phyloP scores from a whole-genome alignment of 2,797 vertebrate genomes.

The Oryzias dopingdopingensis region DNA sequence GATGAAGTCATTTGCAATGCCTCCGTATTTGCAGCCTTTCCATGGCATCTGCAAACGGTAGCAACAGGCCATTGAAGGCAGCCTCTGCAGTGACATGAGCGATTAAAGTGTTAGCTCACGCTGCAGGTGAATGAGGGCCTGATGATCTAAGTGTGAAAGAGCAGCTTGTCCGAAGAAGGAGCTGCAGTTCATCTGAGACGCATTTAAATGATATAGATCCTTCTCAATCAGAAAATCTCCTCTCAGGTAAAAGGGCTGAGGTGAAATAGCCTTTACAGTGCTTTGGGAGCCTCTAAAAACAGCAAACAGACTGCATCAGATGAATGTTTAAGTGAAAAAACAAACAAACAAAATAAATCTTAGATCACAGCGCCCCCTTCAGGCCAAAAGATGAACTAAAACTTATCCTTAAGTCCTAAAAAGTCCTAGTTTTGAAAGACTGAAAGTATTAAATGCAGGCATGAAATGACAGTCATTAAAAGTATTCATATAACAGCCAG shows the following conservation, averaged over 20 bases:
- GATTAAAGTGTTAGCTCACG: conserved; percentile 66
- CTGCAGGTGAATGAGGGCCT: conserved; percentile 38
- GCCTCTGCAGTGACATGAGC: conserved; percentile 53
- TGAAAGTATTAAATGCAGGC: conserved; percentile 3
- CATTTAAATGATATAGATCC: too few relatives aligned
- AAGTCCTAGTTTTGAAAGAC: neutral
- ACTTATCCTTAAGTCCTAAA: neutral
- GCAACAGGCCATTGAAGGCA: conserved; percentile 66
- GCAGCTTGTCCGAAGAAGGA: neutral
- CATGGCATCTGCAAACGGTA: conserved; percentile 47
- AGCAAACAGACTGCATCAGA: too few relatives aligned
- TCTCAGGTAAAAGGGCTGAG: neutral
- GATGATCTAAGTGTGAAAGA: conserved; percentile 32
- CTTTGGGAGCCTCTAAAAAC: too few relatives aligned
- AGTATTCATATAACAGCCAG: too few relatives aligned
- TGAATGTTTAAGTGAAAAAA: neutral
- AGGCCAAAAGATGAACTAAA: conserved; percentile 21
- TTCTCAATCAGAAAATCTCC: too few relatives aligned
- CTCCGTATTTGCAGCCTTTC: too few relatives aligned
- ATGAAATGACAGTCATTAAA: neutral
- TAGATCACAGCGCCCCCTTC: conserved; percentile 60
- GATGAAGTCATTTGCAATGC: too few relatives aligned
- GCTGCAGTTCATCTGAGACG: neutral
- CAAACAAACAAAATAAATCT: neutral
- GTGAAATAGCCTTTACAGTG: too few relatives aligned